Evolutionary conservation across 2,797 vertebrate genomes (phyloP), one percentile per base, ranked within the genome.

Genomic region (Galago senegalensis): DNA sequence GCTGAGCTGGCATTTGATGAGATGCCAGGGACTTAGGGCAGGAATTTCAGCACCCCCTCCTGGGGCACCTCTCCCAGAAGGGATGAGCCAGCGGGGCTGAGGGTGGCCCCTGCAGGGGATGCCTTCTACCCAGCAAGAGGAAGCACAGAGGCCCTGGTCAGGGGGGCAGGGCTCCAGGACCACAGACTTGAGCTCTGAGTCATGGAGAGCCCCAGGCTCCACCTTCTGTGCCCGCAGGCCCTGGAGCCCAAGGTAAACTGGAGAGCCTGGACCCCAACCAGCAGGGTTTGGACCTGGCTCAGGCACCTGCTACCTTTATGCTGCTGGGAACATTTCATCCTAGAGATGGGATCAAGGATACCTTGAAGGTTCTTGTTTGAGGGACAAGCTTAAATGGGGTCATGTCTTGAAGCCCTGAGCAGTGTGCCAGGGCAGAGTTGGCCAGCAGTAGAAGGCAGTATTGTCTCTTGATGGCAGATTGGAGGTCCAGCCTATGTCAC

Each of bases 1-100:
- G 77, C 85, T 93, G 95, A 96, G 94, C 87, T 96, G 95, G 95
- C 67, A 2, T 43, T 27, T 53, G 92, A 84, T 2, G 92, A 60
- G 31, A 79, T 4, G 73, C 92, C 96, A 83, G n/a, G 75, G 80
- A 79, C 77, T 81, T 2, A 43, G 27, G n/a, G 72, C 87, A 82
- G 84, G 80, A 65, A 91, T 83, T 46, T 58, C 29, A 1, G 34
- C n/a, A 29, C 21, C 29, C 76, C 34, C 37, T 37, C 34, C 25
- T 12, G 0, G 88, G 70, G 63, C 29, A n/a, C 58, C 72, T 76
- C 84, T 87, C 82, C 40, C 1, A 11, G 43, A 53, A 16, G 20
- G 40, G 67, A 61, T 11, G 40, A 61, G 25, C 63, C 69, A 12
- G 20, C 2, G 5, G 60, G 27, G 43, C 58, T 61, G 0, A 34